Evolutionary conservation across 30 jellyfish, hydroid and myxozoan species (phyloP).

Genomic region (Aurelia aurita): DNA sequence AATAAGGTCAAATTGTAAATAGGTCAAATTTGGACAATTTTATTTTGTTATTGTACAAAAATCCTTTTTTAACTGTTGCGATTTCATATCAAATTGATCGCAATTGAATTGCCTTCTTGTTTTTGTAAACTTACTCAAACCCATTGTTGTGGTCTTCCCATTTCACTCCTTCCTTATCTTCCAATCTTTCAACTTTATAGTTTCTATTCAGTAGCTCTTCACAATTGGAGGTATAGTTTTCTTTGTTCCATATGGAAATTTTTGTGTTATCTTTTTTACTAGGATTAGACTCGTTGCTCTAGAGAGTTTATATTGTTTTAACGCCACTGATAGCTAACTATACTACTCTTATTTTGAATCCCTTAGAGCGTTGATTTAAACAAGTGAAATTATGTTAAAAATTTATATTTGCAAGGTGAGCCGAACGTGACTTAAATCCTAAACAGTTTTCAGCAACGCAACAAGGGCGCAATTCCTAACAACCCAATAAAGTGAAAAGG

Average conservation of each 20-base stretch:
- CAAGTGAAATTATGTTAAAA: not conserved
- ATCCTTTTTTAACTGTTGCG: too few species aligned
- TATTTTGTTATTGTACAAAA: too few species aligned
- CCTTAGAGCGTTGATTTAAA: not conserved
- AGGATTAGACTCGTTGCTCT: slow-evolving; percentile 5
- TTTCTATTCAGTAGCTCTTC: slow-evolving; percentile 14
- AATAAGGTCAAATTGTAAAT: too few species aligned
- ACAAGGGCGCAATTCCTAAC: too few species aligned
- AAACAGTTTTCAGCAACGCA: too few species aligned
- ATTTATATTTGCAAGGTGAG: slow-evolving; percentile 12
- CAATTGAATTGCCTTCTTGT: too few species aligned
- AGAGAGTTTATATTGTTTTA: slow-evolving; percentile 25
- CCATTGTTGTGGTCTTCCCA: not conserved
- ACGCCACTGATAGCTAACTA: not conserved
- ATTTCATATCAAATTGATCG: too few species aligned
- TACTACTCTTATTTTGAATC: not conserved
- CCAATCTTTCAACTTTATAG: slow-evolving; percentile 1
- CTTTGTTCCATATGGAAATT: slow-evolving; percentile 46
- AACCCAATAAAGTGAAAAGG: too few species aligned
- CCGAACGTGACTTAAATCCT: too few species aligned
- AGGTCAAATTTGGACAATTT: too few species aligned
- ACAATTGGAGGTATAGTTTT: slow-evolving; percentile 19
- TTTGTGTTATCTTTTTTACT: slow-evolving; percentile 34
- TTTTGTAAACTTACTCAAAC: too few species aligned
- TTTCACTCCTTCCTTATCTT: not conserved